Evolutionary conservation across 2,888 invertebrate genomes (phyloP), one percentile per base, ranked within the genome.

Genomic region (Nysson spinosus): DNA sequence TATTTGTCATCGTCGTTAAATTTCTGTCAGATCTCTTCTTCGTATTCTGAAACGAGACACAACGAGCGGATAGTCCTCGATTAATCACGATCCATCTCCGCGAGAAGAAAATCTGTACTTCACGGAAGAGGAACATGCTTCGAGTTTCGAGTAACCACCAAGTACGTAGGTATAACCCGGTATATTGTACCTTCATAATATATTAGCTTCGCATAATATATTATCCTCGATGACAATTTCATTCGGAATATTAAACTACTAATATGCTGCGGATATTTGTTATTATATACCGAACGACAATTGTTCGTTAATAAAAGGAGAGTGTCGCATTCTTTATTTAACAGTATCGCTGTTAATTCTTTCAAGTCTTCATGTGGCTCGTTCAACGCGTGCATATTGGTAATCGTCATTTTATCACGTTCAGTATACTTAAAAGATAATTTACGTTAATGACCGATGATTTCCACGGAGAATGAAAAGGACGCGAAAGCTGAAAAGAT

Each of bases 1-100:
- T 39, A 58, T 58, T 51, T 58, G 58, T 58, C 58, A 58, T 54
- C 52, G 43, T 54, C 58, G 43, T 58, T 52, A 52, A 52, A 47
- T 30, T 22, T 54, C 52, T 30, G 58, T 37, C 58, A 43, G 52
- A 52, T 58, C 52, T 37, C 35, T 54, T 44, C 28, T 52, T 43
- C 52, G 51, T 35, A 40, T 42, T 22, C 3, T 42, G 39, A 39
- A 39, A n/a, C 43, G 52, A 54, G 52, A 43, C 24, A 35, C 58
- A 43, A 37, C 35, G 37, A 42, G 52, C 14, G 44, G 28, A 42
- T 20, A 20, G 35, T 26, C 12, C 28, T 20, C 43, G 57, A 58
- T 58, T 58, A 52, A 54, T 52, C 52, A 32, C 58, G 37, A 49
- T 40, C 5, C 42, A 24, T 34, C 14, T 34, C 35, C 51, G 42